phyloP scores from a whole-genome alignment of 2,888 invertebrate species.

The Xanthia togata region DNA sequence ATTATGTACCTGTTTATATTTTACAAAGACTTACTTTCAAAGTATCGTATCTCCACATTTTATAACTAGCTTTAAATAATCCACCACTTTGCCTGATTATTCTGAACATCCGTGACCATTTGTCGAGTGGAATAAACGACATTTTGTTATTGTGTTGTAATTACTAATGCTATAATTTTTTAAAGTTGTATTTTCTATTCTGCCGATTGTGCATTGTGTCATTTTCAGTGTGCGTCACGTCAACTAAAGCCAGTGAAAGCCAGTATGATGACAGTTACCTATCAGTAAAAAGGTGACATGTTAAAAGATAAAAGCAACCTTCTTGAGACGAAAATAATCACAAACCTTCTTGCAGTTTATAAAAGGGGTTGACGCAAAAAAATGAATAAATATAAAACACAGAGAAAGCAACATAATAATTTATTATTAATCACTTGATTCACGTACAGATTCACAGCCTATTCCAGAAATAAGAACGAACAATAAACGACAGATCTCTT shows the following conservation, averaged over 20 bases:
- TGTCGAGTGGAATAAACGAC: slow-evolving; percentile 91
- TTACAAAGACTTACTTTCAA: slow-evolving; percentile 79
- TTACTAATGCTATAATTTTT: background rate
- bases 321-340: background rate
- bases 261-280: slow-evolving; percentile 10
- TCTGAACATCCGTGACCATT: slow-evolving; percentile 89
- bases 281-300: background rate
- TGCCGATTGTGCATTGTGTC: background rate
- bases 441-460: slow-evolving; percentile 78
- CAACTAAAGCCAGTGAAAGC: background rate
- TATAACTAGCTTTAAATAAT: slow-evolving; percentile 65
- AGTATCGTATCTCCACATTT: slow-evolving; percentile 81
- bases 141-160: slow-evolving; percentile 56
- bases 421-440: slow-evolving; percentile 72
- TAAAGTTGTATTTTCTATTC: too few relatives aligned
- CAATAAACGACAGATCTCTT: slow-evolving; percentile 59
- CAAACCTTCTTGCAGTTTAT: too few relatives aligned
- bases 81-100: slow-evolving; percentile 94
- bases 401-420: slow-evolving; percentile 74
- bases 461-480: slow-evolving; percentile 67
- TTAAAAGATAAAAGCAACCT: background rate
- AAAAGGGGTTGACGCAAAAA: background rate
- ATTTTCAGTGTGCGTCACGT: background rate
- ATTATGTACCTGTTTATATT: background rate
- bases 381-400: slow-evolving; percentile 25